phyloP scores from a whole-genome alignment of 2,113 vertebrate species.

The Pituophis catenifer region DNA sequence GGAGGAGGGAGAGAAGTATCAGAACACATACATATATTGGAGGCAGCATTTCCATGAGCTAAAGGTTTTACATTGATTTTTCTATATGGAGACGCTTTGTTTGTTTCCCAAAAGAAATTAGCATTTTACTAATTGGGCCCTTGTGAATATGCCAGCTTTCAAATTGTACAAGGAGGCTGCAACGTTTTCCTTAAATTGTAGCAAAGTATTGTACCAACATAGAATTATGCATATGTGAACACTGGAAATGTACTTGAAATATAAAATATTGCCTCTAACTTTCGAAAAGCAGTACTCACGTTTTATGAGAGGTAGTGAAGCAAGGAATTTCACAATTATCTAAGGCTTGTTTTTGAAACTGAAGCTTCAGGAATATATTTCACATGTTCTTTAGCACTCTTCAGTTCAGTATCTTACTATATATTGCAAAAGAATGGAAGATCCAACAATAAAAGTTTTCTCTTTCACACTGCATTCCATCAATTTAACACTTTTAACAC shows the following conservation, averaged over 20 bases:
- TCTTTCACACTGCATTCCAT: background rate
- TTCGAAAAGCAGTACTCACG: conserved; percentile 13
- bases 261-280: background rate
- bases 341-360: background rate
- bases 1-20: too few relatives aligned
- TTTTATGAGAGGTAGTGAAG: conserved; percentile 12
- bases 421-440: background rate
- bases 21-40: background rate
- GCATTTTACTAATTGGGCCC: background rate
- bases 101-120: background rate
- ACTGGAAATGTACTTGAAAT: conserved; percentile 6
- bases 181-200: conserved; percentile 18
- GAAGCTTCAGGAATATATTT: background rate
- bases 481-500: background rate
- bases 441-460: background rate
- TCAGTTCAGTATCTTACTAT: background rate
- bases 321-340: conserved; percentile 7
- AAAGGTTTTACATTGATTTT: background rate
- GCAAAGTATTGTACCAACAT: background rate
- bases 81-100: background rate
- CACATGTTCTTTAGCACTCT: background rate
- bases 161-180: conserved; percentile 20
- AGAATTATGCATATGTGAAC: background rate
- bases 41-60: background rate
- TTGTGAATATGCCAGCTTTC: conserved; percentile 1